Evolutionary conservation across 2,797 vertebrate genomes (phyloP).

Genomic region (Darevskia nairensis): DNA sequence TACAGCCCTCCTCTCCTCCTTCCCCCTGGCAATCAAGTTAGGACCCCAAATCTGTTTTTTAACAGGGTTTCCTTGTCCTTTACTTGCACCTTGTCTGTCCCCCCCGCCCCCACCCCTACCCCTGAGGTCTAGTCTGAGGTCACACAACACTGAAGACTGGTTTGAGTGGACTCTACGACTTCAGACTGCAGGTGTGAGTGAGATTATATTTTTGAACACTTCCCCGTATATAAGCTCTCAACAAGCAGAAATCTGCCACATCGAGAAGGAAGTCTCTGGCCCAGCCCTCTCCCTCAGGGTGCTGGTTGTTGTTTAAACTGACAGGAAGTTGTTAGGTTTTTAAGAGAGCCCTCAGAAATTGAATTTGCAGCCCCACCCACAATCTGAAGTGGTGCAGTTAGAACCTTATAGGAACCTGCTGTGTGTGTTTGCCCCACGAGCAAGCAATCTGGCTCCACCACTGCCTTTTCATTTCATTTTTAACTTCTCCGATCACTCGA

Average conservation of each 20-base stretch:
- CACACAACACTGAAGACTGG: too few species aligned
- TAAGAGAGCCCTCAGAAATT: neutral
- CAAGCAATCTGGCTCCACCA: neutral
- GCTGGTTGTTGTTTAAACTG: neutral
- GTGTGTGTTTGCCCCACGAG: neutral
- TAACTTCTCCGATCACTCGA: neutral
- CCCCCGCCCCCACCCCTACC: too few species aligned
- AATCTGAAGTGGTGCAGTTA: neutral
- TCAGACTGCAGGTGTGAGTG: neutral
- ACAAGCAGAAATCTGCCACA: neutral
- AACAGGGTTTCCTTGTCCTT: too few species aligned
- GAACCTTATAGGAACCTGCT: neutral
- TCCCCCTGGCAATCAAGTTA: neutral
- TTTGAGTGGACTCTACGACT: neutral
- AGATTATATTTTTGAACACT: neutral
- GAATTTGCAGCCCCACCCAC: neutral
- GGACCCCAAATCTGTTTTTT: neutral
- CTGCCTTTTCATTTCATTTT: too few species aligned
- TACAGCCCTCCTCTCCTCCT: too few species aligned
- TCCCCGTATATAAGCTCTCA: neutral
- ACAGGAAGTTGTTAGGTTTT: neutral
- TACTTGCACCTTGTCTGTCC: neutral
- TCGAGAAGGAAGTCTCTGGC: neutral
- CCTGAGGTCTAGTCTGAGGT: neutral
- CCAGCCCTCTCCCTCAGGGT: neutral